Evolutionary conservation across 2,797 vertebrate species (phyloP), one percentile per base, ranked within the genome.

Genomic region (Hippopotamyrus pictus): DNA sequence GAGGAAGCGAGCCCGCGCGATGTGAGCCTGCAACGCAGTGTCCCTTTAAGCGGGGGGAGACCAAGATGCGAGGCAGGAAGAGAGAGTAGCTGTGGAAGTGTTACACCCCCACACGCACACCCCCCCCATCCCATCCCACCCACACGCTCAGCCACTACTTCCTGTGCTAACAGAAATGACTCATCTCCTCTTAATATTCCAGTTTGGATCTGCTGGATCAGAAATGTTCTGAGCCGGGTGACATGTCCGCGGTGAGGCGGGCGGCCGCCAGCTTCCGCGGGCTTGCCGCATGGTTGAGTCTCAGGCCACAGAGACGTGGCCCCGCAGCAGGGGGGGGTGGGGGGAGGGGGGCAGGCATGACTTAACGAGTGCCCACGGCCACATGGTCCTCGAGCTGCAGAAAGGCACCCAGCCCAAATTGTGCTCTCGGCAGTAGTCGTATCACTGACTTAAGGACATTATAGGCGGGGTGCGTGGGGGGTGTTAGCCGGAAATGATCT

Each of bases 161-260:
- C 94, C 93, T 95, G 93, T 95, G 93, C 93, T 94, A 95, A 95
- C 93, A 94, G 92, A 92, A 94, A 95, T 96, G 95, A 96, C 94
- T 96, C 94, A 96, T 94, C 92, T 95, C 92, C 93, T 92, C 94
- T 95, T 93, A 92, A 91, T 92, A 92, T 93, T 94, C 89, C 89
- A 91, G 92, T 92, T 91, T 92, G 90, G 90, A 91, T 94, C 91
- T 88, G 84, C 25, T 46, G 62, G 84, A 89, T 89, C 89, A 89
- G 51, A 88, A 76, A 33, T 51, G 88, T 89, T 88, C 79, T 50
- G 41, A 82, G 65, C 53, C 53, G 44, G 50, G 44, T 85, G 88
- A 86, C 59, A 48, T 17, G 86, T 57, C 53, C 51, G 44, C 19
- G 0, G 17, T 44, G 46, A 37, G 51, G 88, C n/a, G 14, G 25